A percentile compares a stretch with the other conserved stretches of the same genome.
Conservation (phyloP, 2,888 invertebrate genomes). For the Acutogordius australiensis region DNA sequence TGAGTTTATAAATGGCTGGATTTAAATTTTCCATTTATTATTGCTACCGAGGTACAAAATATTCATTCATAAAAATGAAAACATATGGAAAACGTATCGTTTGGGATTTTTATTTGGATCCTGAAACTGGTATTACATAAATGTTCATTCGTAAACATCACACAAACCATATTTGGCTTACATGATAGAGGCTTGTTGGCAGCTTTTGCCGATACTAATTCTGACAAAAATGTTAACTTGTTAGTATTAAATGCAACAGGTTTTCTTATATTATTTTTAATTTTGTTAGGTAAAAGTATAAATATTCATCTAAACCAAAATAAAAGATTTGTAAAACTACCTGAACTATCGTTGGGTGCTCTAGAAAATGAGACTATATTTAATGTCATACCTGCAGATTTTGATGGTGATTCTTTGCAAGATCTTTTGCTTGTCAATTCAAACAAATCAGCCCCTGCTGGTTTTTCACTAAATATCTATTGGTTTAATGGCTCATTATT, state of each 20-base stretch:
- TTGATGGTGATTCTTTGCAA: slow-evolving; percentile 75
- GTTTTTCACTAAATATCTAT: neutral
- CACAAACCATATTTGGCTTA: slow-evolving; percentile 15
- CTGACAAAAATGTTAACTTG: slow-evolving; percentile 67
- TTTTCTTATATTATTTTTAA: slow-evolving; percentile 18
- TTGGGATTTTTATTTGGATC: no score
- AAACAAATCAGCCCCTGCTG: neutral
- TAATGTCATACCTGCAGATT: slow-evolving; percentile 68
- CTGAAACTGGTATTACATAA: no score
- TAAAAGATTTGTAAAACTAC: neutral
- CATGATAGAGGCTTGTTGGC: slow-evolving; percentile 45
- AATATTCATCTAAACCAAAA: neutral
- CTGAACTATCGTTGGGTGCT: neutral
- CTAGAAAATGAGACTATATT: neutral
- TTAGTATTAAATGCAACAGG: slow-evolving; percentile 40
- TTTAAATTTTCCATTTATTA: slow-evolving; percentile 68
- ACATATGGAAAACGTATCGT: no score
- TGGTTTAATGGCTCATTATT: neutral
- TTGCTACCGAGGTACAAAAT: no score
- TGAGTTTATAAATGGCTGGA: slow-evolving; percentile 49
- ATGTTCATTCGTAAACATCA: no score
- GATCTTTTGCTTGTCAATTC: slow-evolving; percentile 44
- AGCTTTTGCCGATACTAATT: slow-evolving; percentile 81
- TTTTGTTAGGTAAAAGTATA: neutral
- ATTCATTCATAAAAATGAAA: no score